Base-by-base conservation (phyloP, 2,797 vertebrate species). In the Lophius americanus region DNA sequence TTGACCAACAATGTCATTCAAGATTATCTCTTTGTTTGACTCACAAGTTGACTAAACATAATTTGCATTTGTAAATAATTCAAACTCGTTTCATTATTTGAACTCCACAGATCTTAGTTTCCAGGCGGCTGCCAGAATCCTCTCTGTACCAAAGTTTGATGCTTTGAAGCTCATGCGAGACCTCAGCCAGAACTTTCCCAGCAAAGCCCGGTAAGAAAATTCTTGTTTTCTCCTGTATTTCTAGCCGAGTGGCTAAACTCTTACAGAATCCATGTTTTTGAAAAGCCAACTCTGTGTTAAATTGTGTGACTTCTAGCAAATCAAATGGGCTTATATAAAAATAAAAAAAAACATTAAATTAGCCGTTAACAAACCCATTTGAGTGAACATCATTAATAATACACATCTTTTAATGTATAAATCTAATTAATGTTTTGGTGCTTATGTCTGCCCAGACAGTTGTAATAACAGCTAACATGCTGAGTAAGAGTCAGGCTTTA, bases 121-220 rank as follows among this genome's bases (percentile, higher is more conserved):
- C 86, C 96, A 98, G 90, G 97, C 97, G 79, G 97, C 96, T 76
- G 89, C 95, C 85, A 95, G 82, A 81, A 95, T 99, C 89, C 78
- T 93, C 87, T 95, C 95, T 9, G 76, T 91, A 37, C 95, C 96
- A 70, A 94, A 93, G 89, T 96, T 95, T 88, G 96, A 96, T 81
- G 91, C 95, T 74, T 92, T 99, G 80, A 98, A 98, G 83, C 76
- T 97, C 71, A 94, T 99, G 95, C 94, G 91, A 86, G 97, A 99
- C 65, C 92, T 98, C 63, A 95, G 97, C 84, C 98, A 99, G 88
- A 97, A 99, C 90, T 99, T 98, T 76, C 98, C 98, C 51, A 87
- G 95, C 78, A 97, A 95, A 94, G 98, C 97, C 86, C 97, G 98
- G 98, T 99, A 93, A 88, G 54, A 57, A 67, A 54, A 59, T 60